Evolutionary conservation across 2,888 invertebrate species (phyloP).

Genomic region (Ormyrus nitidulus): DNA sequence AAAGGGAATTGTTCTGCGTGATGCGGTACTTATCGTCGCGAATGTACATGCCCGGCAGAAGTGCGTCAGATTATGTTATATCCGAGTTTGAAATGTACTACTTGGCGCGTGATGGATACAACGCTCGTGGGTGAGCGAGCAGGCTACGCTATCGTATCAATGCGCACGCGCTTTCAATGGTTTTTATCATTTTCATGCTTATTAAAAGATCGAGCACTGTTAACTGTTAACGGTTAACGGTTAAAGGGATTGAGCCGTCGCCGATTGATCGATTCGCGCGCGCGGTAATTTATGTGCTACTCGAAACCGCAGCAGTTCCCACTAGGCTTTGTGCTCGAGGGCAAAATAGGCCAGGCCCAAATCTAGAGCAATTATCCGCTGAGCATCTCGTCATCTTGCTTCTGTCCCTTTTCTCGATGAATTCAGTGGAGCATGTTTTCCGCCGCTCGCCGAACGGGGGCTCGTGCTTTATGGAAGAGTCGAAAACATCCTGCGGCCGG

Average conservation of each 20-base stretch:
- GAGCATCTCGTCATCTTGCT: too few species aligned
- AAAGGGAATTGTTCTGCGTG: constrained; percentile 34
- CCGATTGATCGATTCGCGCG: constrained; percentile 26
- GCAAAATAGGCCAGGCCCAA: neutral
- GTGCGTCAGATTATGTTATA: constrained; percentile 40
- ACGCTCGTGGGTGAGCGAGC: neutral
- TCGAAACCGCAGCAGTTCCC: neutral
- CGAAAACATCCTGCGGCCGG: constrained; percentile 9
- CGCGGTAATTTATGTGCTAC: constrained; percentile 28
- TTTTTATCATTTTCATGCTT: neutral
- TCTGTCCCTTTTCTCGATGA: too few species aligned
- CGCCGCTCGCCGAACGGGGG: neutral
- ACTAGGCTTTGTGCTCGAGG: too few species aligned
- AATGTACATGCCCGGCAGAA: constrained; percentile 9
- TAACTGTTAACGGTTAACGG: too few species aligned
- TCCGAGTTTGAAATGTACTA: constrained; percentile 31
- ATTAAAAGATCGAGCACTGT: too few species aligned
- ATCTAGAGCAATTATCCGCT: constrained; percentile 7
- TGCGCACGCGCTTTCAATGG: neutral
- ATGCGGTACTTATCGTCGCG: constrained; percentile 52
- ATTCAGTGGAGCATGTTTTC: too few species aligned
- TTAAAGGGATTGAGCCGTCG: too few species aligned
- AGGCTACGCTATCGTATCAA: too few species aligned
- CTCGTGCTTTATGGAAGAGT: constrained; percentile 17
- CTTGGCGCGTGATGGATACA: neutral